Evolutionary conservation across 2,797 vertebrate genomes (phyloP).

Genomic region (Gymnoscopelus microlampas): DNA sequence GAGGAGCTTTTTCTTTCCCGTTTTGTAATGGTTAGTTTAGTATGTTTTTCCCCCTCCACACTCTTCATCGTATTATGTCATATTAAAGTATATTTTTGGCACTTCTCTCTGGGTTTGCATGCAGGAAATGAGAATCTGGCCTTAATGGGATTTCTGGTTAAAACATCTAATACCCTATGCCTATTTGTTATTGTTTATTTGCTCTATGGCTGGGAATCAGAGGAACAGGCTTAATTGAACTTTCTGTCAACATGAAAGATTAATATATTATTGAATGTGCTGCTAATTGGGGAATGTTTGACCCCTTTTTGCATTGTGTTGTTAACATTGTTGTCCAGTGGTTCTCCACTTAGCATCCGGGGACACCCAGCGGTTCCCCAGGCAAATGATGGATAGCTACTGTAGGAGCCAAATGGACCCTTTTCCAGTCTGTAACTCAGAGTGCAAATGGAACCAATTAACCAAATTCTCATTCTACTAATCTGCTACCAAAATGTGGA

Average conservation of each 20-base stretch:
- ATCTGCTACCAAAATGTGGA: too few species aligned
- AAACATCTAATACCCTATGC: not conserved
- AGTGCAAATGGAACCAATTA: too few species aligned
- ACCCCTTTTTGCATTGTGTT: not conserved
- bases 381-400: too few species aligned
- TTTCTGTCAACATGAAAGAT: conserved; percentile 2
- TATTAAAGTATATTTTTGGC: not conserved
- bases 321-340: not conserved
- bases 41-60: not conserved
- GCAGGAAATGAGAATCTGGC: not conserved
- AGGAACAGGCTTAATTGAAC: conserved; percentile 17
- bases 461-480: too few species aligned
- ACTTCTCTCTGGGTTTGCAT: not conserved
- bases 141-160: conserved; percentile 6
- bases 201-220: not conserved
- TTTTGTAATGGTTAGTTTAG: too few species aligned
- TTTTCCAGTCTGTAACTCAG: too few species aligned
- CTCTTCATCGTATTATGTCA: not conserved
- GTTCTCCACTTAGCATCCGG: too few species aligned
- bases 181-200: too few species aligned
- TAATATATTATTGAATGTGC: not conserved
- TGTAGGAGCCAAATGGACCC: too few species aligned
- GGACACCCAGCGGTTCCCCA: too few species aligned
- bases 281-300: not conserved
- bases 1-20: not conserved